phyloP scores from a whole-genome alignment of 92 coral and sea anemone species.

The Heteractis magnifica region DNA sequence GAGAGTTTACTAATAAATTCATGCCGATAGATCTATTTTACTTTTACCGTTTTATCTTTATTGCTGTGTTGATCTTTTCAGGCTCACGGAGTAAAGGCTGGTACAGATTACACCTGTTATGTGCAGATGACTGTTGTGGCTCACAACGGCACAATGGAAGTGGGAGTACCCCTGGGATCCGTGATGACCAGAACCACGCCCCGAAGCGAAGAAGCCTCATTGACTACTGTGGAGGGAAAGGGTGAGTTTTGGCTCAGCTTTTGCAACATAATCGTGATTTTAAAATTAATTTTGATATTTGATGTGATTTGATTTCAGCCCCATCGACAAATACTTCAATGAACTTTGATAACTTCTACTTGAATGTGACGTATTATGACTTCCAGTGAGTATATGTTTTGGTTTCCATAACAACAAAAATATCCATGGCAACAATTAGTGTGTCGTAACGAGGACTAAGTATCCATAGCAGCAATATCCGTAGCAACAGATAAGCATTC shows the following conservation, averaged over 20 bases:
- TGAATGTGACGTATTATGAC: conserved; percentile 83
- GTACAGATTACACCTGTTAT: conserved; percentile 87
- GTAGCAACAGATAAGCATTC: background rate
- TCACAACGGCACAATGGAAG: conserved; percentile 62
- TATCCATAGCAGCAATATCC: background rate
- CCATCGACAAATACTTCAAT: conserved; percentile 70
- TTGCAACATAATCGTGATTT: background rate
- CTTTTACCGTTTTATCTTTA: background rate
- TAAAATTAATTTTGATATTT: background rate
- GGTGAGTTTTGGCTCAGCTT: conserved; percentile 39
- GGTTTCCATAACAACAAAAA: background rate
- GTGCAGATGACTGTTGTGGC: conserved; percentile 79
- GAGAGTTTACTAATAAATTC: too few relatives aligned
- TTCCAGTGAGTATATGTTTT: conserved; percentile 61
- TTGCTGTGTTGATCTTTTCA: conserved; percentile 19
- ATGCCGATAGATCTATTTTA: too few relatives aligned
- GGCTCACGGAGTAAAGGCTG: conserved; percentile 83
- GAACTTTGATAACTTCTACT: conserved; percentile 69
- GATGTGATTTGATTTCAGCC: conserved; percentile 45
- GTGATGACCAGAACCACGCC: conserved; percentile 73
- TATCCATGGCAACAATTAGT: background rate
- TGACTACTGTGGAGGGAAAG: conserved; percentile 89
- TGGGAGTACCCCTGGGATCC: conserved; percentile 29
- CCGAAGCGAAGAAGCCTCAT: conserved; percentile 72
- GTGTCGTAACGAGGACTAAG: background rate